Evolutionary conservation across 2,888 invertebrate genomes (phyloP).

Genomic region (Hydraecia micacea): DNA sequence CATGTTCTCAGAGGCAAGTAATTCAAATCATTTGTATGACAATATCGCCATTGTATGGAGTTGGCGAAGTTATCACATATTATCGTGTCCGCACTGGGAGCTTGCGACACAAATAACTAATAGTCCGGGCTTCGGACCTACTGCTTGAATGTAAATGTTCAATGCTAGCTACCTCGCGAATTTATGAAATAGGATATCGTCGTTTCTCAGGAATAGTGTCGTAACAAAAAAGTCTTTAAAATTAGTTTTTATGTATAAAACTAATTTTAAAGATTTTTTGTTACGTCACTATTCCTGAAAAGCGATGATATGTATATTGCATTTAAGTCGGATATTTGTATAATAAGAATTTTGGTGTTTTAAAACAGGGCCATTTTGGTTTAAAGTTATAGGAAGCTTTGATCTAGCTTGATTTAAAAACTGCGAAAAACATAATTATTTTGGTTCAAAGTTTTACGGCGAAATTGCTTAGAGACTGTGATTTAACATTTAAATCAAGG

Average conservation of each 20-base stretch:
- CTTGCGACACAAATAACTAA: constrained; percentile 72
- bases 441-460: no score
- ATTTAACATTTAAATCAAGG: background rate
- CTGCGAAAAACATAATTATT: background rate
- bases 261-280: no score
- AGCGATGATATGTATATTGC: constrained; percentile 38
- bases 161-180: constrained; percentile 40
- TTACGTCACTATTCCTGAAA: no score
- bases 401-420: background rate
- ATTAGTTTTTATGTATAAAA: no score
- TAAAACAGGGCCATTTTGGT: background rate
- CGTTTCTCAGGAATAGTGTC: no score
- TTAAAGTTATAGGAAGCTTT: no score
- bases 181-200: constrained; percentile 47
- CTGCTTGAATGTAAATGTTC: constrained; percentile 70
- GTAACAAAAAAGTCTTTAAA: no score
- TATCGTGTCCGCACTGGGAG: constrained; percentile 67
- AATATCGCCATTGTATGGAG: constrained; percentile 73
- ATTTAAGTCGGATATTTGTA: background rate
- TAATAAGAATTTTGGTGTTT: background rate
- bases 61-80: constrained; percentile 73
- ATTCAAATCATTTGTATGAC: constrained; percentile 70
- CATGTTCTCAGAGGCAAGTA: constrained; percentile 52
- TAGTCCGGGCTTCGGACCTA: constrained; percentile 54
- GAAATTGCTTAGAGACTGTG: background rate